Conservation (phyloP, 2,797 vertebrate genomes). For the Denticeps clupeoides region DNA sequence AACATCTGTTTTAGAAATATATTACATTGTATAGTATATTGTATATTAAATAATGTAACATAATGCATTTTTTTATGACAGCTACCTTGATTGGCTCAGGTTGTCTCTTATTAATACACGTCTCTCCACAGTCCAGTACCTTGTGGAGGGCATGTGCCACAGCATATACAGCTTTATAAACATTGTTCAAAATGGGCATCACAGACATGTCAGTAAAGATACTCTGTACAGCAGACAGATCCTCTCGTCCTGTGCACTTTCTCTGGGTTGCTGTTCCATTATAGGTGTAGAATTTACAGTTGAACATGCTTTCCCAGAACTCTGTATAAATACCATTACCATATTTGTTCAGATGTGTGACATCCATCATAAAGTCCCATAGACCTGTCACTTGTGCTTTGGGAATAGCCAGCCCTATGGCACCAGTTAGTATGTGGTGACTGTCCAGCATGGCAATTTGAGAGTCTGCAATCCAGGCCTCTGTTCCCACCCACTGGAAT, state of each 20-base stretch:
- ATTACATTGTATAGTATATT: too few relatives aligned
- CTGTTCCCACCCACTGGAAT: slow-evolving; percentile 55
- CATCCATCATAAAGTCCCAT: slow-evolving; percentile 40
- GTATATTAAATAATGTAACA: too few relatives aligned
- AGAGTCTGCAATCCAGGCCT: slow-evolving; percentile 56
- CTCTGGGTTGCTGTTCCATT: slow-evolving; percentile 3
- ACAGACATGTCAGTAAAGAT: slow-evolving; percentile 60
- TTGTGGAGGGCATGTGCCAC: slow-evolving; percentile 56
- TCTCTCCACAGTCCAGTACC: slow-evolving; percentile 48
- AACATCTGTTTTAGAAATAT: slow-evolving; percentile 30
- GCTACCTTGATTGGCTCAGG: slow-evolving; percentile 58
- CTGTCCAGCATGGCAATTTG: slow-evolving; percentile 46
- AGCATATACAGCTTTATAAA: slow-evolving; percentile 62
- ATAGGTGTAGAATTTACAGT: slow-evolving; percentile 38
- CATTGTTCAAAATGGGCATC: slow-evolving; percentile 60
- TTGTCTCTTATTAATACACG: slow-evolving; percentile 48
- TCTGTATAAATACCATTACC: slow-evolving; percentile 48
- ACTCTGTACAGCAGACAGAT: slow-evolving; percentile 50
- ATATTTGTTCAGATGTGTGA: slow-evolving; percentile 47
- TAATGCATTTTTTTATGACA: not conserved
- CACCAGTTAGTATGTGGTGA: slow-evolving; percentile 39
- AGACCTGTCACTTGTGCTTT: slow-evolving; percentile 47
- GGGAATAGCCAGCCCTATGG: slow-evolving; percentile 50
- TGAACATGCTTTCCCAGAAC: slow-evolving; percentile 54
- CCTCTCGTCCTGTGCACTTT: slow-evolving; percentile 54